A percentile compares a stretch with the other conserved stretches of the same genome.
Evolutionary conservation across 2,797 vertebrate genomes (phyloP).

Genomic region (Hylomyscus alleni): DNA sequence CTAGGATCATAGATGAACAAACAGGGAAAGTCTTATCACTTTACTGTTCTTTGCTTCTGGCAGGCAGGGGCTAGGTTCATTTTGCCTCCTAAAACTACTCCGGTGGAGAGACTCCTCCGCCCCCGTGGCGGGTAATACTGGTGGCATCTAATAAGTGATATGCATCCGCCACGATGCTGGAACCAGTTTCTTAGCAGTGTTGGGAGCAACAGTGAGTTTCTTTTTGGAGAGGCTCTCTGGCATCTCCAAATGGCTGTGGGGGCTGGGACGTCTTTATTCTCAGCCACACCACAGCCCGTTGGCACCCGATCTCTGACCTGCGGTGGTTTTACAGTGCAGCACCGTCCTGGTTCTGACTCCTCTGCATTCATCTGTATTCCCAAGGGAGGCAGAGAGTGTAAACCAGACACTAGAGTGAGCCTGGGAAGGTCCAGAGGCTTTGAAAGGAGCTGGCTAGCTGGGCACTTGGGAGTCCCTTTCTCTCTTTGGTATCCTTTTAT

Average conservation of each 20-base stretch:
- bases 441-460: conserved; percentile 36
- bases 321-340: background rate
- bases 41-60: background rate
- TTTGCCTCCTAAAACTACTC: background rate
- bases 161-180: background rate
- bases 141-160: background rate
- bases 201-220: background rate
- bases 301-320: background rate
- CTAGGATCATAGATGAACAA: background rate
- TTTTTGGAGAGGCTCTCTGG: background rate
- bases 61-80: background rate
- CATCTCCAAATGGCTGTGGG: background rate
- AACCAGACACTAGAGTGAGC: conserved; percentile 13
- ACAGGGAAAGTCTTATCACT: background rate
- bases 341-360: conserved; percentile 4
- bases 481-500: conserved; percentile 51
- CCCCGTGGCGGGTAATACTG: too few species aligned
- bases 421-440: conserved; percentile 46
- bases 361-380: conserved; percentile 5
- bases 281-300: background rate
- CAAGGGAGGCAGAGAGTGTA: background rate
- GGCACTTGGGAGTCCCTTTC: conserved; percentile 36
- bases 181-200: background rate
- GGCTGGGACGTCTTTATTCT: conserved; percentile 40
- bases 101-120: background rate